Conservation (phyloP, 2,113 vertebrate genomes). For the Laticauda laticaudata region DNA sequence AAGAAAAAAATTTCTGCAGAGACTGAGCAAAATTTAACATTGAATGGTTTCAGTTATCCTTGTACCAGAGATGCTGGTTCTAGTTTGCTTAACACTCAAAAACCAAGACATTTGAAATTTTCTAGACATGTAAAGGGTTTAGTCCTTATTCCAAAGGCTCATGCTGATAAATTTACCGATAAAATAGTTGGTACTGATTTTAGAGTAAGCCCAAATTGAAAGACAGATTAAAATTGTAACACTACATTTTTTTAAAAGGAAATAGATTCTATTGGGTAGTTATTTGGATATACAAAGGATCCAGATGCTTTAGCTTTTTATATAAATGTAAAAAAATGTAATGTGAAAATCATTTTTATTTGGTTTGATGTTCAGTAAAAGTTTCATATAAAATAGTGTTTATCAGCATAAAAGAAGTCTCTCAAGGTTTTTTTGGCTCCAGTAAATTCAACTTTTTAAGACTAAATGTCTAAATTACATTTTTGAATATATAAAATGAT, state of each 20-base stretch:
- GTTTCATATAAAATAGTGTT: not conserved
- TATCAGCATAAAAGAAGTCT: not conserved
- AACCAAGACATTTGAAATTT: slow-evolving; percentile 46
- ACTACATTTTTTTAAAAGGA: not conserved
- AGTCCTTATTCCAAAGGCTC: slow-evolving; percentile 18
- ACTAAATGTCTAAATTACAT: not conserved
- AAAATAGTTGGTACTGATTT: not conserved
- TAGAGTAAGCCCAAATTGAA: not conserved
- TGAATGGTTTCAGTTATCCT: slow-evolving; percentile 32
- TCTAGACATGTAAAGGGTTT: slow-evolving; percentile 45
- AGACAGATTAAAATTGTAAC: not conserved
- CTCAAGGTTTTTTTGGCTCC: not conserved
- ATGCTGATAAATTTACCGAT: slow-evolving; percentile 25
- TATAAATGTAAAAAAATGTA: not conserved
- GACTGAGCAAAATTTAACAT: slow-evolving; percentile 25
- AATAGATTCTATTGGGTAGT: not conserved
- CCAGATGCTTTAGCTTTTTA: not conserved
- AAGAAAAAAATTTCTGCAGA: slow-evolving; percentile 16
- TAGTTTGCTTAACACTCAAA: slow-evolving; percentile 35
- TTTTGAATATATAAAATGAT: not conserved
- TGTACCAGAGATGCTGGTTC: slow-evolving; percentile 35
- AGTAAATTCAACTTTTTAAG: not conserved
- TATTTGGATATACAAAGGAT: not conserved
- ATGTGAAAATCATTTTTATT: not conserved
- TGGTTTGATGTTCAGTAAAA: not conserved